Evolutionary conservation across 1,140 invertebrate genomes (phyloP).

Genomic region (Lutraria rhynchaena): DNA sequence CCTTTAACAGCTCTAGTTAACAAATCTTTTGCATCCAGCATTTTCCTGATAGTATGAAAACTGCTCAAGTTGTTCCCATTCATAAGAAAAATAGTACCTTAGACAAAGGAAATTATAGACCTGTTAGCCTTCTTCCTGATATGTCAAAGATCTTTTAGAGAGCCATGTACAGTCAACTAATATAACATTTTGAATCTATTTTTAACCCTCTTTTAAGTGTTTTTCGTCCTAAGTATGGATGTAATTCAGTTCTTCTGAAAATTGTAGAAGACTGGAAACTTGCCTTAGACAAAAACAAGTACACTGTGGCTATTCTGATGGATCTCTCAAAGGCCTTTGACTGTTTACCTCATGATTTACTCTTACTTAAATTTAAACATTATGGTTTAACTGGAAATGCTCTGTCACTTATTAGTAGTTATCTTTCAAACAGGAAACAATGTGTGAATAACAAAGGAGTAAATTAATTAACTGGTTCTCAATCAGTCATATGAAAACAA

Average conservation of each 20-base stretch:
- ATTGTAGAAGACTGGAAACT: constrained; percentile 44
- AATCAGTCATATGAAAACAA: no score
- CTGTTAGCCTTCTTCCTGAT: constrained; percentile 55
- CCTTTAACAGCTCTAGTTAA: not conserved
- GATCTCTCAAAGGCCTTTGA: constrained; percentile 60
- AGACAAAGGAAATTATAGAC: constrained; percentile 50
- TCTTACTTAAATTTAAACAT: constrained; percentile 36
- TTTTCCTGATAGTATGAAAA: constrained; percentile 31
- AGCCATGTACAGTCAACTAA: constrained; percentile 37
- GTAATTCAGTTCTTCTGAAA: constrained; percentile 39
- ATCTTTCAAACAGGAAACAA: constrained; percentile 26
- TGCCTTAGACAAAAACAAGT: constrained; percentile 54
- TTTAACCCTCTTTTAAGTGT: constrained; percentile 48
- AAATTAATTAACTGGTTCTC: no score
- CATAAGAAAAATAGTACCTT: constrained; percentile 54
- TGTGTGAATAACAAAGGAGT: no score
- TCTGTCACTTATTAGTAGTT: constrained; percentile 17
- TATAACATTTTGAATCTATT: constrained; percentile 15
- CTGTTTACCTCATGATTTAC: constrained; percentile 48
- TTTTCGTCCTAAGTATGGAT: constrained; percentile 43
- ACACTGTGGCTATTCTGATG: constrained; percentile 48
- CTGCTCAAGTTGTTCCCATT: constrained; percentile 2
- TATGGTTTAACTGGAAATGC: constrained; percentile 36
- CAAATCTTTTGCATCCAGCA: not conserved
- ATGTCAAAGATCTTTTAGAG: constrained; percentile 60